Base-by-base conservation (phyloP, 2,888 invertebrate genomes). In the Sthenelais limicola region DNA sequence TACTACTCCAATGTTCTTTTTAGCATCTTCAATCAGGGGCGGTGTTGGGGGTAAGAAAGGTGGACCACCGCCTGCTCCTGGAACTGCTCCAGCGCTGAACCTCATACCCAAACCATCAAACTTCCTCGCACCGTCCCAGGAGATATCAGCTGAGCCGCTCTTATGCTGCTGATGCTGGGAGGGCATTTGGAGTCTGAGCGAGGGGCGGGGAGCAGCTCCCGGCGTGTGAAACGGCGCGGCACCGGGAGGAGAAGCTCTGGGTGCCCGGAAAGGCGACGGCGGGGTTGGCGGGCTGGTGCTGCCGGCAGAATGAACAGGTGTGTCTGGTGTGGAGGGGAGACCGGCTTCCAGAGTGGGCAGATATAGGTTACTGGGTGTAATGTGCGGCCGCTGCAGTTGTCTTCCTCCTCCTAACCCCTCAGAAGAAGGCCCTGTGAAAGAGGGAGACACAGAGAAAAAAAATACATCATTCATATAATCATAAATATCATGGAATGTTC, bases 51-150 rank as follows among this genome's bases (percentile, higher is more conserved):
- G 43, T 43, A 43, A 18, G 43, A 43, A 43, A 18, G 43, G 9
- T 43, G 43, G 43, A 43, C 43, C 43, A 9, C 18, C 43, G 12
- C 18, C 12, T 51, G 12, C 21, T 24, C 51, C 21, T 7, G 21
- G 24, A 26, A 24, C n/a, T 35, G 21, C 62, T 5, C 35, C 62
- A 43, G n/a, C 21, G 26, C 1, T 28, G 26, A 26, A 35, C 24
- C 1, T 62, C 62, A 21, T 33, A 62, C 62, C n/a, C n/a, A n/a
- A n/a, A n/a, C n/a, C n/a, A n/a, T n/a, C 62, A 62, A 2, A 26
- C 26, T 12, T 21, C 7, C 38, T 38, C 62, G 38, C 62, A 62
- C 62, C 62, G 43, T 43, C 35, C 18, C 62, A 43, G 43, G 43
- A 43, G 43, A 18, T 9, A 9, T 43, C 12, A 43, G 43, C 12